Percentiles rank a stretch among this genome's conserved stretches.
These are phyloP conservation scores for Morinoia aosen DNA, from an alignment of 2,888 invertebrate species.

Conservation along the genomic window DNA sequence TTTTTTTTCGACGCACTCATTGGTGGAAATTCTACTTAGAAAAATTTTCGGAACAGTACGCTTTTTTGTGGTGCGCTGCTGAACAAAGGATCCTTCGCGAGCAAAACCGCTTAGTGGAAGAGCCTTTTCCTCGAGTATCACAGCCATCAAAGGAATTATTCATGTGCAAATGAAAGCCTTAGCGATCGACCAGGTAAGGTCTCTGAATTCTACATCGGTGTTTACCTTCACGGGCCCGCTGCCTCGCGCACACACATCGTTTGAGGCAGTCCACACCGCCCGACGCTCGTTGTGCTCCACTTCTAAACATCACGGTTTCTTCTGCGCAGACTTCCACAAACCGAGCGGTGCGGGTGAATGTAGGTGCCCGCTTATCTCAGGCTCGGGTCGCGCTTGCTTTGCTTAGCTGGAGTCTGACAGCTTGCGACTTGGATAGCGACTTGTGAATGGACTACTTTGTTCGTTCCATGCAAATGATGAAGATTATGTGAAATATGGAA, in stretches of 20 bases:
- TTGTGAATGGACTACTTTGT: too few relatives aligned
- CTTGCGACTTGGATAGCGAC: too few relatives aligned
- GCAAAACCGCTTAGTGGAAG: background rate
- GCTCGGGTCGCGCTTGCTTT: too few relatives aligned
- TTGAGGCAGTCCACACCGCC: background rate
- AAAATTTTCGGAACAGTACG: background rate
- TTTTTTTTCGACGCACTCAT: background rate
- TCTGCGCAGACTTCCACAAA: background rate
- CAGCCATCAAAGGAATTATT: constrained; percentile 3
- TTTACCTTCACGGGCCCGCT: background rate
- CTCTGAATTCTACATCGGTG: constrained; percentile 4
- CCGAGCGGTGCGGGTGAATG: background rate
- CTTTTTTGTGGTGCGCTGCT: background rate
- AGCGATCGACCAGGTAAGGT: background rate
- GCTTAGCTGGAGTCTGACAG: too few relatives aligned
- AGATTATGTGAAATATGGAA: too few relatives aligned
- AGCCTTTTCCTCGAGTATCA: background rate
- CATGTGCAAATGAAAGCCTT: constrained; percentile 17
- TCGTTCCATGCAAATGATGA: too few relatives aligned
- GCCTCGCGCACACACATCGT: background rate
- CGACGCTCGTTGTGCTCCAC: background rate
- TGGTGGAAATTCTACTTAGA: background rate
- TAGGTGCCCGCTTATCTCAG: background rate
- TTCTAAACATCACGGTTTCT: background rate
- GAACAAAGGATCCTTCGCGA: background rate